phyloP scores from a whole-genome alignment of 2,797 vertebrate species.

The Clamator glandarius region DNA sequence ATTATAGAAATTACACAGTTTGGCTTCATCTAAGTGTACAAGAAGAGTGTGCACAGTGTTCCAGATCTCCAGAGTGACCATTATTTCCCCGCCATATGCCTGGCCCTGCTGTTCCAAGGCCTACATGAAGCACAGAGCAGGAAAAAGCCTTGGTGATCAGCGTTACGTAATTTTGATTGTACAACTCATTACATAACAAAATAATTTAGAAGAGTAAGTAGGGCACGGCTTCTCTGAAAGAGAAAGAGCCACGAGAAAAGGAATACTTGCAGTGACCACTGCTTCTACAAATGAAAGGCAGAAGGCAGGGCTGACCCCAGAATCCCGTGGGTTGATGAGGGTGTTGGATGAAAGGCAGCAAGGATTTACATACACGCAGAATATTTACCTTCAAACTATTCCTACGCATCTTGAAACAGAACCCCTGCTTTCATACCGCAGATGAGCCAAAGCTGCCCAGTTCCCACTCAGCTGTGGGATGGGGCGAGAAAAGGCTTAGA shows the following conservation, averaged over 20 bases:
- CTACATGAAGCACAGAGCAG: background rate
- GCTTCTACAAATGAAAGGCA: background rate
- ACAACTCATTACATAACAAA: conserved; percentile 69
- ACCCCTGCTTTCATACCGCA: background rate
- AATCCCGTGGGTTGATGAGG: rapidly evolving
- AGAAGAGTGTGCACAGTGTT: background rate
- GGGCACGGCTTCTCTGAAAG: conserved; percentile 64
- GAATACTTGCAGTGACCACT: conserved; percentile 10
- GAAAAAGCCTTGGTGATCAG: conserved; percentile 43
- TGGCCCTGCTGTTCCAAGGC: conserved; percentile 15
- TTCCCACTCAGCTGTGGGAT: background rate
- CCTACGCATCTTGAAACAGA: background rate
- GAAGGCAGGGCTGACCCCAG: background rate
- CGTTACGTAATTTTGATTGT: conserved; percentile 67
- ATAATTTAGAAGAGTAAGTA: conserved; percentile 70
- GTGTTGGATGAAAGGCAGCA: rapidly evolving
- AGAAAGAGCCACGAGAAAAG: background rate
- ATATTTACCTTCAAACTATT: background rate
- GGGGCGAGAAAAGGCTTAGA: background rate
- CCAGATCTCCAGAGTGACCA: conserved; percentile 38
- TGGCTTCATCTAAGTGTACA: background rate
- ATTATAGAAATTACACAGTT: background rate
- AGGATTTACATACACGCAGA: rapidly evolving
- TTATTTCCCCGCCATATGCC: background rate
- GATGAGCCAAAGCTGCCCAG: background rate